Percentiles rank a stretch among this genome's conserved stretches.
Conservation (phyloP, 1,140 invertebrate genomes). For the Drosophila guanche region DNA sequence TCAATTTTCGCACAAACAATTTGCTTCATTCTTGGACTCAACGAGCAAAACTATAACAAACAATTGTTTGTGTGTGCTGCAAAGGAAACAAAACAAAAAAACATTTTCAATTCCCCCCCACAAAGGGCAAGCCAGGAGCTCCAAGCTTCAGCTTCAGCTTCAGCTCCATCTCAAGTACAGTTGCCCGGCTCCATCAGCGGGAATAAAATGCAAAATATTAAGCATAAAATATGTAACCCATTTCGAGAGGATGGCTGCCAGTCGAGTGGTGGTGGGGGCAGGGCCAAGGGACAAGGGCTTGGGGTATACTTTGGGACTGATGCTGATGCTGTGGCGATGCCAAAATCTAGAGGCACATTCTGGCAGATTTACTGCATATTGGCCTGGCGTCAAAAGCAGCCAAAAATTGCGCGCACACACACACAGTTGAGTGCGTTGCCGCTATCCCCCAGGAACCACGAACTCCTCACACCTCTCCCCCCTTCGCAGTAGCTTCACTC, state of each 20-base stretch:
- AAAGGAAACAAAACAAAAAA: conserved; percentile 25
- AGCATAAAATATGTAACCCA: conserved; percentile 83
- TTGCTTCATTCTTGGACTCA: conserved; percentile 31
- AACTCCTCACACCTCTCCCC: background rate
- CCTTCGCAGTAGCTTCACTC: background rate
- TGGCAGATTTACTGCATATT: conserved; percentile 83
- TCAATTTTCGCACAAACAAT: conserved; percentile 33
- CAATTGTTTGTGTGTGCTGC: conserved; percentile 22
- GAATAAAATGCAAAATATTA: conserved; percentile 83
- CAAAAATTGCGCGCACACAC: conserved; percentile 60
- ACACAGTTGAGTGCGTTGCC: conserved; percentile 53
- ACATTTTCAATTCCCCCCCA: conserved; percentile 65
- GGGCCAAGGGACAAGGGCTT: too few relatives aligned
- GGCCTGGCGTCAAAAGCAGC: conserved; percentile 82
- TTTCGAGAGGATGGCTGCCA: conserved; percentile 37
- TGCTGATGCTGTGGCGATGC: conserved; percentile 66
- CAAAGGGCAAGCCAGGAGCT: conserved; percentile 38
- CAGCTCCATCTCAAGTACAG: conserved; percentile 61
- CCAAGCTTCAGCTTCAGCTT: conserved; percentile 31
- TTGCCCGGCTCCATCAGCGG: conserved; percentile 48
- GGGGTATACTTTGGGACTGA: conserved; percentile 44
- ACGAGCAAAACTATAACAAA: conserved; percentile 44
- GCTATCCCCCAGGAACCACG: conserved; percentile 39
- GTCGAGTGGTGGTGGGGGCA: background rate
- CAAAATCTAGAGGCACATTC: conserved; percentile 82